Evolutionary conservation across 2,888 invertebrate species (phyloP).

Genomic region (Lepidochrysops patricia): DNA sequence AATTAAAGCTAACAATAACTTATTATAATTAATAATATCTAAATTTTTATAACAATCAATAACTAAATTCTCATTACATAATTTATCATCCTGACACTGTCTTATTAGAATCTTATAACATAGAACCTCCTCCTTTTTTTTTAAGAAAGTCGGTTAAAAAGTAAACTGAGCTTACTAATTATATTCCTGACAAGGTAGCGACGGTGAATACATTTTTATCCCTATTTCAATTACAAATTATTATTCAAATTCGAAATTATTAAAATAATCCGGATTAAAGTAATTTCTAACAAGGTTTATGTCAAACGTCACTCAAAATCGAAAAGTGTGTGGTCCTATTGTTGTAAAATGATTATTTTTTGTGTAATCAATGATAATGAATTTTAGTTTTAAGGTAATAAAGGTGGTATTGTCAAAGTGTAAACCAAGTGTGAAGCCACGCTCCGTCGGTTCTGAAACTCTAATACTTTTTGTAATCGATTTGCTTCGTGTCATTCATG

Average conservation of each 20-base stretch:
- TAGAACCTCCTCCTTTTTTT: too few species aligned
- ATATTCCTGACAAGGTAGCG: neutral
- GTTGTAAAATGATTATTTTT: neutral
- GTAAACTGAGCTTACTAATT: too few species aligned
- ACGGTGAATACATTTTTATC: neutral
- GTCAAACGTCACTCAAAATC: neutral
- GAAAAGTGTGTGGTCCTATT: neutral
- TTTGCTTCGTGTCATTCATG: neutral
- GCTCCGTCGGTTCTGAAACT: neutral
- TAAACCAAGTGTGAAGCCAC: neutral
- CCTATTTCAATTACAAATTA: neutral
- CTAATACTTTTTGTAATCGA: neutral
- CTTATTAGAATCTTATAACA: neutral
- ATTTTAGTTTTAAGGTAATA: neutral
- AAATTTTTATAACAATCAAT: too few species aligned
- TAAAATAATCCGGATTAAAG: neutral
- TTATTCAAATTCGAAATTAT: neutral
- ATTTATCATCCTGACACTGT: neutral
- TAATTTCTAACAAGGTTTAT: neutral
- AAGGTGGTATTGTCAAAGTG: neutral
- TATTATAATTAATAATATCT: too few species aligned
- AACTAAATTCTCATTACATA: neutral
- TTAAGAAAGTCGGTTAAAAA: too few species aligned
- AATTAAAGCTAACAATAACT: too few species aligned
- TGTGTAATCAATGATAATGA: neutral